Evolutionary conservation across 2,888 invertebrate species (phyloP).

Genomic region (Graphium colonna): DNA sequence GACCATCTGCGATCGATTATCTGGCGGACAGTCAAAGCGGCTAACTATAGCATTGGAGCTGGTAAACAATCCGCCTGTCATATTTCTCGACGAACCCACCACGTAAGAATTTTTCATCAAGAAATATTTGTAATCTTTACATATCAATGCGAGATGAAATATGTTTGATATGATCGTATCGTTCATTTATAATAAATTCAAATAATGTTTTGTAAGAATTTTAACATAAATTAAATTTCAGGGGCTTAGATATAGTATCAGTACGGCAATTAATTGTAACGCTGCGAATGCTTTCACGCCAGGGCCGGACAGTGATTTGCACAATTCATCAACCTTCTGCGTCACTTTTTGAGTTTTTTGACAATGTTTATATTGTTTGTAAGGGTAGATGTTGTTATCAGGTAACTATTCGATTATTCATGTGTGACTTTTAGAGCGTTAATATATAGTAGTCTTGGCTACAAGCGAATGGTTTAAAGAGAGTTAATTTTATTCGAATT

Average conservation of each 20-base stretch:
- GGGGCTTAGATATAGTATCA: conserved; percentile 86
- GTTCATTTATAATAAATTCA: too few relatives aligned
- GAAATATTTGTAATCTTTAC: too few relatives aligned
- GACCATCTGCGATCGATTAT: conserved; percentile 82
- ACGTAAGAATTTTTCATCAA: conserved; percentile 74
- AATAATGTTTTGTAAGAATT: too few relatives aligned
- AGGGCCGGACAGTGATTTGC: conserved; percentile 87
- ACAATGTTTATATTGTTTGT: conserved; percentile 83
- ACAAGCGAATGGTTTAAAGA: too few relatives aligned
- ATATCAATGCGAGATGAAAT: too few relatives aligned
- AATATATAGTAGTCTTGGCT: too few relatives aligned
- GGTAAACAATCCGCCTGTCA: conserved; percentile 91
- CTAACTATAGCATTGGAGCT: conserved; percentile 87
- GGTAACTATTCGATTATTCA: conserved; percentile 38
- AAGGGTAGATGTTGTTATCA: conserved; percentile 70
- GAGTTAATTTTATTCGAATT: too few relatives aligned
- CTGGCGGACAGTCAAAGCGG: conserved; percentile 89
- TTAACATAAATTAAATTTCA: conserved; percentile 50
- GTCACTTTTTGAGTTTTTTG: conserved; percentile 86
- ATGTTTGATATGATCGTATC: too few relatives aligned
- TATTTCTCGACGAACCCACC: conserved; percentile 90
- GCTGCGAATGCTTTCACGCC: conserved; percentile 82
- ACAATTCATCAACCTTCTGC: conserved; percentile 90
- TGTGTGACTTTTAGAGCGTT: too few relatives aligned
- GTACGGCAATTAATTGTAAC: conserved; percentile 85